These are phyloP conservation scores for Myocastor coypus DNA, from an alignment of 2,113 vertebrate genomes.

Conservation along the genomic window DNA sequence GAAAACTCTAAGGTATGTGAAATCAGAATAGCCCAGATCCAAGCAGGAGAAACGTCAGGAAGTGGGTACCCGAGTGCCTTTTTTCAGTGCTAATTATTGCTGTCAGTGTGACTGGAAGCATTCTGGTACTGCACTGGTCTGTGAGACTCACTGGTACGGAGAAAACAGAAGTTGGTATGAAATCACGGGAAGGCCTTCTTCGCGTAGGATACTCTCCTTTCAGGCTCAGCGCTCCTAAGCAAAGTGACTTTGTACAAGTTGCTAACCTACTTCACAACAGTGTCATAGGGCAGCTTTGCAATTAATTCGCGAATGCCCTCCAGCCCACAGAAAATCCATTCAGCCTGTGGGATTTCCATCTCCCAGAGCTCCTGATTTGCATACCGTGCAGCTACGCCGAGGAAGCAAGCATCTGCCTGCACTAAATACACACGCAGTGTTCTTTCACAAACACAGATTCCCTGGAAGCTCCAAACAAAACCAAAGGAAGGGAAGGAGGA, in stretches of 20 bases:
- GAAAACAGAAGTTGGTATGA: neutral
- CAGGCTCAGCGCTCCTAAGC: neutral
- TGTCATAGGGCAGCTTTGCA: constrained; percentile 70
- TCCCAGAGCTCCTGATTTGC: constrained; percentile 76
- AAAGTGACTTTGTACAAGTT: constrained; percentile 70
- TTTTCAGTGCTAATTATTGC: neutral
- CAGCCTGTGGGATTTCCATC: constrained; percentile 67
- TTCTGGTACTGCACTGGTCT: neutral
- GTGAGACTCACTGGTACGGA: neutral
- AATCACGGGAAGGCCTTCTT: neutral
- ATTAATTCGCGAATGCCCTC: constrained; percentile 78
- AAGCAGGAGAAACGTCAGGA: neutral
- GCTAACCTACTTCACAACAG: constrained; percentile 64
- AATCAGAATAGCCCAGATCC: neutral
- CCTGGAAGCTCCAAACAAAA: constrained; percentile 22
- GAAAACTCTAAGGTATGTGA: neutral
- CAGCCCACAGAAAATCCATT: constrained; percentile 78
- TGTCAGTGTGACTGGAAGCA: neutral
- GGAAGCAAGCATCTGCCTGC: constrained; percentile 33
- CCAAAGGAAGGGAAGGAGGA: neutral
- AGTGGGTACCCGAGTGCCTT: neutral
- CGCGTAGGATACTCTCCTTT: neutral
- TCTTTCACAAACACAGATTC: constrained; percentile 28
- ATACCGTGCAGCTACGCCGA: constrained; percentile 44
- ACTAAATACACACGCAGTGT: constrained; percentile 30